Conservation (phyloP, 2,888 invertebrate genomes). For the Tachina fera region DNA sequence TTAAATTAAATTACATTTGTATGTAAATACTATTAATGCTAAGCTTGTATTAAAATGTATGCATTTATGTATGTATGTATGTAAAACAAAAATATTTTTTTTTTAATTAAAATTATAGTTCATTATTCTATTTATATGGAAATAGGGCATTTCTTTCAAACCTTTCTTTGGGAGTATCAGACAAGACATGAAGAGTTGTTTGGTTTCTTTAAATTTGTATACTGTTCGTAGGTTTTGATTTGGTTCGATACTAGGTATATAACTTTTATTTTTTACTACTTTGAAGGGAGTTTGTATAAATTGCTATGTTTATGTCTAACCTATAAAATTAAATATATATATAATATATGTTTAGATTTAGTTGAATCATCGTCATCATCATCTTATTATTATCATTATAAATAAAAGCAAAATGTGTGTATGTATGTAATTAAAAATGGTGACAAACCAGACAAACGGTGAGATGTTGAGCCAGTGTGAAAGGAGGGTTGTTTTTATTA, state of each 20-base stretch:
- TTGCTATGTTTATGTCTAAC: conserved; percentile 64
- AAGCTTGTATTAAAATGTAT: conserved; percentile 35
- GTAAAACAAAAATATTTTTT: conserved; percentile 12
- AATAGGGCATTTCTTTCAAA: conserved; percentile 36
- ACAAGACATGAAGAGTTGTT: conserved; percentile 57
- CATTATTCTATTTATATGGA: conserved; percentile 7
- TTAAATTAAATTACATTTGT: conserved; percentile 39
- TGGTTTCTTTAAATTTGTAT: conserved; percentile 44
- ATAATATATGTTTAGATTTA: conserved; percentile 35
- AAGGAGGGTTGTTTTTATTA: background rate
- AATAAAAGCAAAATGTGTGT: conserved; percentile 3
- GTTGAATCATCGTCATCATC: conserved; percentile 39
- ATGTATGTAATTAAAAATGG: conserved; percentile 12
- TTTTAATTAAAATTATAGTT: conserved; percentile 12
- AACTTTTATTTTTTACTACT: conserved; percentile 39
- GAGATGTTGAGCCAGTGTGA: background rate
- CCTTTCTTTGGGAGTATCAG: conserved; percentile 53
- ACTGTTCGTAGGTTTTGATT: conserved; percentile 55
- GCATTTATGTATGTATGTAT: background rate
- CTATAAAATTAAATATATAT: conserved; percentile 68
- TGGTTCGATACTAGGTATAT: conserved; percentile 22
- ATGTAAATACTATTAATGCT: conserved; percentile 28
- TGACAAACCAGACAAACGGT: conserved; percentile 3
- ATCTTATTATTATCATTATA: conserved; percentile 25
- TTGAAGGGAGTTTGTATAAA: conserved; percentile 50